A percentile compares a stretch with the other conserved stretches of the same genome.
Evolutionary conservation across 2,888 invertebrate genomes (phyloP).

Genomic region (Encarsia formosa): DNA sequence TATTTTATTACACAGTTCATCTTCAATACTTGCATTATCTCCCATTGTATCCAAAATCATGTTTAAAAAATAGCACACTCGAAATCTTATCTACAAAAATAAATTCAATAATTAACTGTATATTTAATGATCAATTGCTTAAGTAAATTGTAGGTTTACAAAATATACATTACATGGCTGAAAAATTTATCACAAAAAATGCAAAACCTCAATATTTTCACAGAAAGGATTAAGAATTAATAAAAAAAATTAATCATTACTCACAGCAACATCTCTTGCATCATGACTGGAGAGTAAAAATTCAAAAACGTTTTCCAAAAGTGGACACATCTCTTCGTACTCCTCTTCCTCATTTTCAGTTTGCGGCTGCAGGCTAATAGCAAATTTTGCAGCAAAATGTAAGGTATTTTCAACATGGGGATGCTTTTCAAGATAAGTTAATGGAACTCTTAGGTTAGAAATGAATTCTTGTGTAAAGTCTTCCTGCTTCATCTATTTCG

Average conservation of each 20-base stretch:
- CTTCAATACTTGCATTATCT: slow-evolving; percentile 72
- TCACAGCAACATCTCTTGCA: slow-evolving; percentile 51
- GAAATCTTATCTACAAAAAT: slow-evolving; percentile 57
- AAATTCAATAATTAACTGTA: not conserved
- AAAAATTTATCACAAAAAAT: too few relatives aligned
- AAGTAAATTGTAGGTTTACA: too few relatives aligned
- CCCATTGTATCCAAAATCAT: slow-evolving; percentile 71
- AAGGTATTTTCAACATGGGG: slow-evolving; percentile 66
- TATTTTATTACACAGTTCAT: slow-evolving; percentile 69
- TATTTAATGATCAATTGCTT: not conserved
- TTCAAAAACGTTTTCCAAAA: slow-evolving; percentile 60
- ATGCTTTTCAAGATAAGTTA: slow-evolving; percentile 66
- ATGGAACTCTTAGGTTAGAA: slow-evolving; percentile 60
- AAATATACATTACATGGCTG: too few relatives aligned
- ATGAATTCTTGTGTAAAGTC: slow-evolving; percentile 63
- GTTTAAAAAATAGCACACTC: slow-evolving; percentile 75
- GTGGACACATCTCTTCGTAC: slow-evolving; percentile 51
- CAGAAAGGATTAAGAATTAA: not conserved
- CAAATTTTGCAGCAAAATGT: slow-evolving; percentile 69
- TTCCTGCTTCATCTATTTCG: slow-evolving; percentile 54
- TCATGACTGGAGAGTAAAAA: slow-evolving; percentile 58
- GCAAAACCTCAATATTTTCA: too few relatives aligned
- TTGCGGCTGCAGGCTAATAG: slow-evolving; percentile 55
- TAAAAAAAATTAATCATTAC: not conserved
- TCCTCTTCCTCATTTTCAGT: slow-evolving; percentile 47